A percentile compares a stretch with the other conserved stretches of the same genome.
Conservation (phyloP, 2,113 vertebrate genomes). For the Morone chrysops region DNA sequence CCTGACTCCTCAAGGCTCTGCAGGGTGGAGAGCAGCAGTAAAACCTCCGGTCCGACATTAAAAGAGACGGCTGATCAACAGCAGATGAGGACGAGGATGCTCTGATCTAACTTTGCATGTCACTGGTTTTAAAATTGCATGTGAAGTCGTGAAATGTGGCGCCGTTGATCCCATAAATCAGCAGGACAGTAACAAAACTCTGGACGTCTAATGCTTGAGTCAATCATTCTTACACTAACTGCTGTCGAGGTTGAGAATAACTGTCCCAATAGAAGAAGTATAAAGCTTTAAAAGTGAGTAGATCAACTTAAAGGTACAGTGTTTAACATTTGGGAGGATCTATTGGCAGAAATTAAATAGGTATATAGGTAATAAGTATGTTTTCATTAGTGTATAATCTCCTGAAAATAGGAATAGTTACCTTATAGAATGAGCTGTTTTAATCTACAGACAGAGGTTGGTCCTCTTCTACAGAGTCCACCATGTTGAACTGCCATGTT, state of each 20-base stretch:
- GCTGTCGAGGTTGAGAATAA: not conserved
- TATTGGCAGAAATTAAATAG: too few species aligned
- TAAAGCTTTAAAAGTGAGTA: not conserved
- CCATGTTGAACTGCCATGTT: too few species aligned
- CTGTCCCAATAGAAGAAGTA: not conserved
- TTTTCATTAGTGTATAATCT: too few species aligned
- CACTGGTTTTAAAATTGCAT: constrained; percentile 58
- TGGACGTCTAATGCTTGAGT: constrained; percentile 13
- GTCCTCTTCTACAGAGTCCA: too few species aligned
- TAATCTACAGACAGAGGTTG: too few species aligned
- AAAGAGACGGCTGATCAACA: constrained; percentile 69
- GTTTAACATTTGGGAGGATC: too few species aligned
- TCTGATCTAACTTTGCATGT: constrained; percentile 47
- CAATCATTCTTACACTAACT: not conserved
- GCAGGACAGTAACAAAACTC: constrained; percentile 62
- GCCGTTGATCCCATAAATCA: constrained; percentile 67
- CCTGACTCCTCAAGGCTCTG: constrained; percentile 36
- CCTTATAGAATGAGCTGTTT: too few species aligned
- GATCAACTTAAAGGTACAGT: not conserved
- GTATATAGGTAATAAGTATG: too few species aligned
- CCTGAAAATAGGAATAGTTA: too few species aligned
- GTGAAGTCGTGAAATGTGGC: constrained; percentile 64
- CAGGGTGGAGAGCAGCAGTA: constrained; percentile 51
- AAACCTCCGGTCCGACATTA: constrained; percentile 48
- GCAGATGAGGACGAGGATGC: constrained; percentile 69